Evolutionary conservation across 2,113 vertebrate genomes (phyloP), one percentile per base, ranked within the genome.

Genomic region (Naja naja): DNA sequence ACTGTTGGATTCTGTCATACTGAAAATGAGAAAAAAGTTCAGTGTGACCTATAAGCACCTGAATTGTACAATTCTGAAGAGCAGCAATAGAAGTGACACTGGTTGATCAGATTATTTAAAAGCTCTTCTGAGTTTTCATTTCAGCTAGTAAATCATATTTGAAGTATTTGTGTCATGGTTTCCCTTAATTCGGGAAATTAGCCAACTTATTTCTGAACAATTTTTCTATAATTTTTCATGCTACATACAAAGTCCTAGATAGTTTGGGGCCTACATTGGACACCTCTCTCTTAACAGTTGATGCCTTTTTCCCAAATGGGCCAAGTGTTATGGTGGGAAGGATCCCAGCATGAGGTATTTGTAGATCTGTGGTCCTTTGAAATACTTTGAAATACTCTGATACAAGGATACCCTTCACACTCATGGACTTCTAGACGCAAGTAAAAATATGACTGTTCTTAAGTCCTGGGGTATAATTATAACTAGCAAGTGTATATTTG

Each of bases 161-260:
- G 34, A 34, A 55, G 52, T 81, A 81, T 45, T 47, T 45, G 22
- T 49, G 23, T 22, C 25, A 94, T 86, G 53, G 52, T 91, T 93
- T 93, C 45, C 91, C 93, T 3, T 95, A 91, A 92, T 92, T 92
- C 91, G 89, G 91, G 91, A 93, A 95, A 87, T 6, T 5, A 94
- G 91, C 90, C 69, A 94, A 93, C 87, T 90, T 89, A 95, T 90
- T 89, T 95, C 58, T 85, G 60, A 89, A 22, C 55, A 23, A 91
- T 85, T 95, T 97, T 87, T 94, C 95, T 85, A 88, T 96, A 56
- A 27, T 85, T 96, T 96, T 96, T 88, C 95, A 43, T 81, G 34
- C 34, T 81, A 9, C 18, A 43, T 81, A 81, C 34, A 81, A 39
- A 43, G 3, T 39, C 7, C 43, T 43, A 39, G 22, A 81, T 81